These are phyloP conservation scores for Siniperca obscura DNA, from an alignment of 2,797 vertebrate genomes.

Conservation along the genomic window DNA sequence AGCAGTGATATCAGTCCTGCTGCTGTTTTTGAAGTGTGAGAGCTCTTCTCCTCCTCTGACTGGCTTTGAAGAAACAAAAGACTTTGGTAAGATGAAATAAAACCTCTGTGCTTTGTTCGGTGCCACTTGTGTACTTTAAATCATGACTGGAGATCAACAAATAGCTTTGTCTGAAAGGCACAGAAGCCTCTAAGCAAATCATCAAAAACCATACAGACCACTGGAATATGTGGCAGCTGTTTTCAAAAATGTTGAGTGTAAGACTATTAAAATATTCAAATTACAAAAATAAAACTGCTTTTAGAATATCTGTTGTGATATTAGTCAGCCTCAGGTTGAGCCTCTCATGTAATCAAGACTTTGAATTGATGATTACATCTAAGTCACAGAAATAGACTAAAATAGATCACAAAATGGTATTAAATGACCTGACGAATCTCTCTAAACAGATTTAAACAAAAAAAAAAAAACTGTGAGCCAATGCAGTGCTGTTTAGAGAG, in stretches of 20 bases:
- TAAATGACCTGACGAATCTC: no score
- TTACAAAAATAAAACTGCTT: not conserved
- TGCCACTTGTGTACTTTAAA: not conserved
- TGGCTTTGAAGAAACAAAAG: slow-evolving; percentile 9
- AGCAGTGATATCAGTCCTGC: slow-evolving; percentile 5
- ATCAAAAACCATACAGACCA: not conserved
- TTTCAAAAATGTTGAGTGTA: not conserved
- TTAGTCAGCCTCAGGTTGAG: not conserved
- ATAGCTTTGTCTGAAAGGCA: slow-evolving; percentile 6
- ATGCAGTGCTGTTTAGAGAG: not conserved
- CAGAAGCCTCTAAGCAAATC: not conserved
- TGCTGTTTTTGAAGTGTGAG: slow-evolving; percentile 9
- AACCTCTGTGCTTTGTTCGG: slow-evolving; percentile 2
- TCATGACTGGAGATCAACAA: not conserved
- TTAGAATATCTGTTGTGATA: not conserved
- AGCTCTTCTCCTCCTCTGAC: slow-evolving; percentile 1
- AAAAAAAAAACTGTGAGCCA: no score
- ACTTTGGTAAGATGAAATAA: slow-evolving; percentile 15
- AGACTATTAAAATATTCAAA: not conserved
- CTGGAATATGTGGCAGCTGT: not conserved
- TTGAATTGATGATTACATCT: not conserved
- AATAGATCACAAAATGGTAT: no score
- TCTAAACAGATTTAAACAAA: no score
- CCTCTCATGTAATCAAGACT: not conserved
- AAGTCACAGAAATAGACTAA: not conserved